Evolutionary conservation across 30 jellyfish, hydroid and myxozoan species (phyloP), one percentile per base, ranked within the genome.

Genomic region (Haliclystus octoradiatus): DNA sequence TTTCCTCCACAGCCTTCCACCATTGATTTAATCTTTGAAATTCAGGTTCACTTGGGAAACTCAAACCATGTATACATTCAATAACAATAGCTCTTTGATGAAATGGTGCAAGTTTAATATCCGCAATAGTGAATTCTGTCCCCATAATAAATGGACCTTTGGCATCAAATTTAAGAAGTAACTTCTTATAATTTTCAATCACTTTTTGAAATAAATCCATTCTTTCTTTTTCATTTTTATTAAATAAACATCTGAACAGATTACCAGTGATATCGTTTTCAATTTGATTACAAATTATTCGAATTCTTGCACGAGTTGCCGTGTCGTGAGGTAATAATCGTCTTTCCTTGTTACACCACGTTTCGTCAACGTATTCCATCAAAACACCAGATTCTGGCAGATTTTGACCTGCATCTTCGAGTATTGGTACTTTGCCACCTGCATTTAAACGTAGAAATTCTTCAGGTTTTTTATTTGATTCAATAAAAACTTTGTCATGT

Each of bases 91-190:
- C 70, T 28, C 93, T 71, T 70, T 79, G 80, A 0, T 64, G 80
- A 49, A 47, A 75, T 2, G 93, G 84, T 12, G 93, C 79, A 7
- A 79, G 52, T 84, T 70, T 65, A 63, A 79, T 71, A 35, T 79
- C 93, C 34, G 71, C 81, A 50, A 79, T 79, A 28, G 73, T 65
- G 63, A 79, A 79, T 1, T 74, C 71, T 1, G 66, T 19, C 40
- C 85, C 85, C 34, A 79, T 28, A 53, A 79, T 70, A 53, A 79
- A 79, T 29, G 93, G 93, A 9, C 93, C 93, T 46, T 63, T 66
- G 0, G 85, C 93, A 1, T 47, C 72, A 49, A 25, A 50, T n/a
- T n/a, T n/a, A n/a, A n/a, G n/a, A n/a, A n/a, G n/a, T 49, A 79
- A 22, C 23, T 70, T 49, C 35, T 62, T 67, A 15, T 70, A 25